Percentiles rank a stretch among this genome's conserved stretches.
Conservation (phyloP, 2,113 vertebrate genomes). For the Brachionichthys hirsutus region DNA sequence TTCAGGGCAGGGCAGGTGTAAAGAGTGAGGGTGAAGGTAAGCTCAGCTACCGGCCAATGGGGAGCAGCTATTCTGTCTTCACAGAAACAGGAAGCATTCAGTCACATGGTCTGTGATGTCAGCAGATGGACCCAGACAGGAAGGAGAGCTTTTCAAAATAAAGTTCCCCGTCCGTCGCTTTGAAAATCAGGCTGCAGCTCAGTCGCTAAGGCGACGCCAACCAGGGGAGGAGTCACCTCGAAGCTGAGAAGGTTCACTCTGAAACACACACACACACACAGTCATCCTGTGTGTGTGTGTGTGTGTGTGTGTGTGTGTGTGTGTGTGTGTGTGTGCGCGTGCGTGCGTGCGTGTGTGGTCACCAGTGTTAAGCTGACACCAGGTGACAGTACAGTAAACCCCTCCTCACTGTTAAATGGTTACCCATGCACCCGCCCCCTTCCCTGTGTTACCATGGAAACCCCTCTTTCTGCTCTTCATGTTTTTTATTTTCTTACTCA, state of each 20-base stretch:
- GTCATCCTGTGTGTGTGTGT: not conserved
- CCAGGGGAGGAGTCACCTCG: not conserved
- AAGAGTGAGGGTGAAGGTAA: not conserved
- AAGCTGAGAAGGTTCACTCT: slow-evolving; percentile 9
- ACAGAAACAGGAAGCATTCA: not conserved
- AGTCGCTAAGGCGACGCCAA: not conserved
- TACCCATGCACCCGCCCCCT: no score
- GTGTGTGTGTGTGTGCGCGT: slow-evolving; percentile 7
- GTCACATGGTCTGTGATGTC: not conserved
- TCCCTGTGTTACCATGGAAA: slow-evolving; percentile 47
- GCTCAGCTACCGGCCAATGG: not conserved
- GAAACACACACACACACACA: slow-evolving; percentile 38
- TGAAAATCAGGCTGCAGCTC: no score
- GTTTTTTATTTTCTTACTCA: slow-evolving; percentile 56
- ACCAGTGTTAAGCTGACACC: slow-evolving; percentile 44
- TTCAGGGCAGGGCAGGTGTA: not conserved
- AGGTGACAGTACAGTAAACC: slow-evolving; percentile 38
- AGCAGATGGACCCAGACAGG: no score
- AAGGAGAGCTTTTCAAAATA: not conserved
- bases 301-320: slow-evolving; percentile 9
- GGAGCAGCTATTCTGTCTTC: not conserved
- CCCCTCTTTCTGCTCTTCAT: slow-evolving; percentile 12
- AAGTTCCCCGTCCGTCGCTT: not conserved
- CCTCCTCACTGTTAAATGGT: not conserved
- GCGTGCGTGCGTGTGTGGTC: slow-evolving; percentile 31